Conservation (phyloP, 2,113 vertebrate genomes). For the Piliocolobus tephrosceles region DNA sequence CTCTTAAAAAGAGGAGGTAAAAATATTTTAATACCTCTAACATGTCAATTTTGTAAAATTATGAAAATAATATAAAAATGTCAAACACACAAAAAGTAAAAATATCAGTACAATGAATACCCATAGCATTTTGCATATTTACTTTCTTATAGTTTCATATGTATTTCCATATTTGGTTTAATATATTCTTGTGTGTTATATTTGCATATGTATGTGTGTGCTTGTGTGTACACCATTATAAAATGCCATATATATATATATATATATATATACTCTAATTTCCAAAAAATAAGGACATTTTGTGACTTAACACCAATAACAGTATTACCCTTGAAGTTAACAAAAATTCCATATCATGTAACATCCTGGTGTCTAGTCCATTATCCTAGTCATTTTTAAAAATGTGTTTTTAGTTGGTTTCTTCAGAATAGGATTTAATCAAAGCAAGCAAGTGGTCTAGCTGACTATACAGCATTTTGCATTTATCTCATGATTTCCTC, state of each 20-base stretch:
- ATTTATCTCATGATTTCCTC: not conserved
- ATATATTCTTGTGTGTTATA: not conserved
- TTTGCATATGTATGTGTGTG: accelerated
- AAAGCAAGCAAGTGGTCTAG: not conserved
- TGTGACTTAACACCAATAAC: not conserved
- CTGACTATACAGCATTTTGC: not conserved
- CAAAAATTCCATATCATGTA: not conserved
- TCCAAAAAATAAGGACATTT: not conserved
- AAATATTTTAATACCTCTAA: constrained; percentile 24
- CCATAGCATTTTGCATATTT: not conserved
- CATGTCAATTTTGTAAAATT: not conserved
- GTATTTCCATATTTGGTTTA: not conserved
- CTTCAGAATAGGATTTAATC: not conserved
- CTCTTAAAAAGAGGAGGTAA: not conserved
- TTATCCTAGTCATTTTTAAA: not conserved
- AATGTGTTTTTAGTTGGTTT: not conserved
- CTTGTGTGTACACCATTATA: not conserved
- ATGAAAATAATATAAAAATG: not conserved
- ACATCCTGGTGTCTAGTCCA: not conserved
- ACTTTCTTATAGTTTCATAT: not conserved
- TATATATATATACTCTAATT: not conserved
- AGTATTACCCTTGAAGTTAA: constrained; percentile 17
- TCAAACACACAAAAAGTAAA: not conserved
- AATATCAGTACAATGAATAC: not conserved
- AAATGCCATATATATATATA: not conserved